Evolutionary conservation across 92 coral and sea anemone genomes (phyloP).

Genomic region (Epizoanthus stellaris): DNA sequence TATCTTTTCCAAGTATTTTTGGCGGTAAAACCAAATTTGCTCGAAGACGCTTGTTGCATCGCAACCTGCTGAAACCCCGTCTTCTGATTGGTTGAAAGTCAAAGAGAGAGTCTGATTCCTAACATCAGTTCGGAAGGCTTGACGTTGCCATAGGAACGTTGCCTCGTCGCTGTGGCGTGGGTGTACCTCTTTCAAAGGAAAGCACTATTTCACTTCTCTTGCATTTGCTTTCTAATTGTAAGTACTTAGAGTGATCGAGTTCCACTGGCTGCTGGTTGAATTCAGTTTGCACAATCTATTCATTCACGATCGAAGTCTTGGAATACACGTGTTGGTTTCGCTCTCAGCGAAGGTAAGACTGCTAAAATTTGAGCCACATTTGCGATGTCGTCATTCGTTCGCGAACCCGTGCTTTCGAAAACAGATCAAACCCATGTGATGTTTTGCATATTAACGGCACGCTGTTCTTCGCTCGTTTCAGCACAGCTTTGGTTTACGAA

Average conservation of each 20-base stretch:
- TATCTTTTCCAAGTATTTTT: conserved; percentile 25
- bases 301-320: conserved; percentile 8
- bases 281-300: not conserved
- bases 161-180: conserved; percentile 57
- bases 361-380: conserved; percentile 12
- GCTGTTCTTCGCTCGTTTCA: conserved; percentile 36
- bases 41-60: conserved; percentile 54
- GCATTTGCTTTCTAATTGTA: conserved; percentile 49
- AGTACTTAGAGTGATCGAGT: conserved; percentile 34
- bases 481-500: conserved; percentile 18
- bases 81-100: conserved; percentile 31
- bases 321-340: not conserved
- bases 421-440: conserved; percentile 44
- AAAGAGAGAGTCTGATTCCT: conserved; percentile 39
- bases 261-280: conserved; percentile 25
- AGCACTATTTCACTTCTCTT: conserved; percentile 37
- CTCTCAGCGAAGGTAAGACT: conserved; percentile 27
- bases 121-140: conserved; percentile 40
- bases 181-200: conserved; percentile 54
- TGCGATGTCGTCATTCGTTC: conserved; percentile 47
- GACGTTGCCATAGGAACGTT: conserved; percentile 49
- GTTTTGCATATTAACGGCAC: conserved; percentile 51
- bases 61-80: conserved; percentile 40
- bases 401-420: conserved; percentile 49
- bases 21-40: conserved; percentile 50